Percentiles rank a stretch among this genome's conserved stretches.
Conservation (phyloP, 2,888 invertebrate genomes). For the Amitus sp. region DNA sequence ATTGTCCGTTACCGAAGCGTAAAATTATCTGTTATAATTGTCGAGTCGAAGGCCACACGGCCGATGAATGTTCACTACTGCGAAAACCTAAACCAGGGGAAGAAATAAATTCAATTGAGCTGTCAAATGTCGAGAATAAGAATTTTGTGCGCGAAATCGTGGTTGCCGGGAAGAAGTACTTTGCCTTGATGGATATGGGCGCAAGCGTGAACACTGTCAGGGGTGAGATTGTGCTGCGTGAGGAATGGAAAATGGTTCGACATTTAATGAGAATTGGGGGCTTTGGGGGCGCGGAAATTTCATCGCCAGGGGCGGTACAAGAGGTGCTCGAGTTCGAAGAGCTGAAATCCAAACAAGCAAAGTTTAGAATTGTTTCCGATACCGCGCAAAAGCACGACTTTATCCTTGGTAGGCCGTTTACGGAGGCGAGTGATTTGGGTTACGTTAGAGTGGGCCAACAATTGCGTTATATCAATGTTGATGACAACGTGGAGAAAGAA, state of each 20-base stretch:
- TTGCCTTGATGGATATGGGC: slow-evolving; percentile 22
- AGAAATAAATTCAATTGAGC: background rate
- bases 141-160: slow-evolving; percentile 12
- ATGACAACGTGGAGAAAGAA: too few relatives aligned
- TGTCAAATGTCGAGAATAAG: background rate
- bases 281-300: slow-evolving; percentile 14
- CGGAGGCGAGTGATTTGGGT: too few relatives aligned
- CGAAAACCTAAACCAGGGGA: background rate
- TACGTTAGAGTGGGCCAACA: too few relatives aligned
- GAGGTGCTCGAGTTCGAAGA: slow-evolving; percentile 13
- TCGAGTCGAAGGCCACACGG: too few relatives aligned
- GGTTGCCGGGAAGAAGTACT: slow-evolving; percentile 1
- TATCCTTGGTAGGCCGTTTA: slow-evolving; percentile 25
- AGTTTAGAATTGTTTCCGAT: slow-evolving; percentile 18
- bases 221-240: slow-evolving; percentile 12
- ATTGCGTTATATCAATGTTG: too few relatives aligned
- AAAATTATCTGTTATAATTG: too few relatives aligned
- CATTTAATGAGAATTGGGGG: slow-evolving; percentile 1
- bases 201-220: slow-evolving; percentile 24
- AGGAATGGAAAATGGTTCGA: background rate
- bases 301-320: slow-evolving; percentile 15
- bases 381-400: slow-evolving; percentile 12
- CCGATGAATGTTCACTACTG: too few relatives aligned
- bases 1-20: too few relatives aligned
- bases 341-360: slow-evolving; percentile 9